Base-by-base conservation (phyloP, 2,113 vertebrate species). In the Peromyscus leucopus region DNA sequence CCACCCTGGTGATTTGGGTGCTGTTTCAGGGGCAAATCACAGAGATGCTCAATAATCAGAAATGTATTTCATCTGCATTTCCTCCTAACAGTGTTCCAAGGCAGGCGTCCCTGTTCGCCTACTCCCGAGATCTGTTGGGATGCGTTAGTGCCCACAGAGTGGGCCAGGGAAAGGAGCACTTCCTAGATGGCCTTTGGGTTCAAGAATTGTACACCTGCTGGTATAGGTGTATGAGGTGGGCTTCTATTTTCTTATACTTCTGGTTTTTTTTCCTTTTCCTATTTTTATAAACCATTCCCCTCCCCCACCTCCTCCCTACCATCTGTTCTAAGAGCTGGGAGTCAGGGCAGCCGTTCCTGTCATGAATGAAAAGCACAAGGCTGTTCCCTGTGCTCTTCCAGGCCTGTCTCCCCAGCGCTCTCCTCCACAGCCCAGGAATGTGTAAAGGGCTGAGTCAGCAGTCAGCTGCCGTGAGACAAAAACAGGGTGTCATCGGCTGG, bases 381-480 rank as follows among this genome's bases (percentile, higher is more conserved):
- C 72, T 94, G 92, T 96, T 97, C 96, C 71, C 95, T 82, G 16
- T 95, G 95, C 22, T 1, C 94, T 97, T 95, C 93, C 88, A 4
- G 90, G 95, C 97, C 71, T 93, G 91, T 69, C 90, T 95, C 86
- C 67, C 95, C 90, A 63, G 4, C 13, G 0, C 67, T 4, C 12
- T n/a, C 61, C 59, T 95, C 83, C 79, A 39, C 33, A 91, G 97
- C 96, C 97, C 97, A 98, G 95, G 98, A 97, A 97, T 97, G 96
- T 91, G 19, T 63, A 93, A 71, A 80, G 80, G 82, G 97, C 97
- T 98, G 98, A 98, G 98, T 98, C 98, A 98, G 98, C 98, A 96
- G 95, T 97, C 97, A 97, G 97, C 98, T 97, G 97, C 98, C 83
- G 71, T 0, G 33, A 97, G 98, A 97, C 96, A 98, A 97, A 98